Evolutionary conservation across 2,797 vertebrate species (phyloP).

Genomic region (Macroramphosus scolopax): DNA sequence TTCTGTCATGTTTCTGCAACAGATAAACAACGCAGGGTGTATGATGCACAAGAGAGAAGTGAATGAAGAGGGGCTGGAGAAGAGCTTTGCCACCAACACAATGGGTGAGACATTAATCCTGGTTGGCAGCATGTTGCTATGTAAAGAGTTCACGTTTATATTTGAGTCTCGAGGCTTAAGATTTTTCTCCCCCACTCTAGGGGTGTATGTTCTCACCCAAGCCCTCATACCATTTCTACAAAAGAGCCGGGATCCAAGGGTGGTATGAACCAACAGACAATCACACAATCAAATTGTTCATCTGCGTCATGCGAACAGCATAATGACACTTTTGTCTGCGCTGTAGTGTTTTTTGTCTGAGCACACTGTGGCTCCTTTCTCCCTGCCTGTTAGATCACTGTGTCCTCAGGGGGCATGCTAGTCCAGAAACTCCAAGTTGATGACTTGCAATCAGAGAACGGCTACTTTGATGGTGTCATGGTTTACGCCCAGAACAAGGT

Average conservation of each 20-base stretch:
- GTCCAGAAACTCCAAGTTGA: slow-evolving; percentile 71
- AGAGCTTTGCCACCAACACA: slow-evolving; percentile 79
- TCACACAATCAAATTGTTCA: slow-evolving; percentile 36
- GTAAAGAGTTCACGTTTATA: not conserved
- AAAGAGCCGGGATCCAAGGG: slow-evolving; percentile 75
- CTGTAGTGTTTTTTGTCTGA: slow-evolving; percentile 42
- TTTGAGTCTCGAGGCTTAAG: not conserved
- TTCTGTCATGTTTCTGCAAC: not conserved
- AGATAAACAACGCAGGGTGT: slow-evolving; percentile 81
- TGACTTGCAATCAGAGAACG: slow-evolving; percentile 72
- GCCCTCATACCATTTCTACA: slow-evolving; percentile 75
- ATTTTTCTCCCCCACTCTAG: slow-evolving; percentile 41
- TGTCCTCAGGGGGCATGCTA: slow-evolving; percentile 80
- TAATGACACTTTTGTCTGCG: slow-evolving; percentile 56
- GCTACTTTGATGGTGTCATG: slow-evolving; percentile 68
- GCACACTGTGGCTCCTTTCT: slow-evolving; percentile 50
- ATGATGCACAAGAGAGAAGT: slow-evolving; percentile 73
- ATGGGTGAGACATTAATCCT: slow-evolving; percentile 68
- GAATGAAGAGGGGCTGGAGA: slow-evolving; percentile 74
- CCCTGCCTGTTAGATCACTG: slow-evolving; percentile 71
- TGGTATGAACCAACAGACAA: slow-evolving; percentile 66
- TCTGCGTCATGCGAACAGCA: slow-evolving; percentile 44
- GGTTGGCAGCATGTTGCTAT: not conserved
- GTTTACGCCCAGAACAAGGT: slow-evolving; percentile 81
- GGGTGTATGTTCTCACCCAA: slow-evolving; percentile 75